Percentiles rank a stretch among this genome's conserved stretches.
These are phyloP conservation scores for Capricornis sumatraensis DNA, from an alignment of 2,113 vertebrate species.

Conservation along the genomic window DNA sequence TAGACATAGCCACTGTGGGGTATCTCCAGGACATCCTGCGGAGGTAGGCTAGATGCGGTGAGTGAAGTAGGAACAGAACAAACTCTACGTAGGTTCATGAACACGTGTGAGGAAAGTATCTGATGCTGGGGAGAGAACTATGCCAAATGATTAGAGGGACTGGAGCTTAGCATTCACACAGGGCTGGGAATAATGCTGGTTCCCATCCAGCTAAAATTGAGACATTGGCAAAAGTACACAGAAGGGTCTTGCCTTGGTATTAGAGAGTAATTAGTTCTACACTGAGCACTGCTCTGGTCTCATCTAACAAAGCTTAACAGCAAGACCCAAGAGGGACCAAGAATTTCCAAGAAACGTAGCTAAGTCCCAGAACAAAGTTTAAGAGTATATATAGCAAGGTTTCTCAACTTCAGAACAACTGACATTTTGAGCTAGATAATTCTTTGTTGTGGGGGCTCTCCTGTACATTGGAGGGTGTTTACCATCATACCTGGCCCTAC, in stretches of 20 bases:
- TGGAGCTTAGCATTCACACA: background rate
- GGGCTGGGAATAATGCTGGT: background rate
- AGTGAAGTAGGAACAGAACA: background rate
- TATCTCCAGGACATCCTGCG: background rate
- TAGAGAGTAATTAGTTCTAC: background rate
- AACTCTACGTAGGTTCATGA: background rate
- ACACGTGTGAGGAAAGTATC: background rate
- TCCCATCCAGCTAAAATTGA: background rate
- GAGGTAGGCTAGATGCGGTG: background rate
- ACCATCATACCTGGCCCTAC: background rate
- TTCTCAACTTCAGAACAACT: slow-evolving; percentile 11
- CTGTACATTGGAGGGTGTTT: background rate
- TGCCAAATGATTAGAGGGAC: background rate
- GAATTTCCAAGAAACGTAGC: slow-evolving; percentile 18
- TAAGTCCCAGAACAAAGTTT: slow-evolving; percentile 1
- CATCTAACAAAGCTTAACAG: background rate
- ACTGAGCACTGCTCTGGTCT: background rate
- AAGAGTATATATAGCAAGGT: background rate
- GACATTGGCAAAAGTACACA: background rate
- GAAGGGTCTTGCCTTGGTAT: background rate
- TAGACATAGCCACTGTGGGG: background rate
- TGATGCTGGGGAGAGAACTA: background rate
- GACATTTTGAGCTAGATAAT: slow-evolving; percentile 3
- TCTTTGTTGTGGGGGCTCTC: background rate
- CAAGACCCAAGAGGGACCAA: background rate